A percentile compares a stretch with the other conserved stretches of the same genome.
Evolutionary conservation across 2,113 vertebrate genomes (phyloP).

Genomic region (Leucopsar rothschildi): DNA sequence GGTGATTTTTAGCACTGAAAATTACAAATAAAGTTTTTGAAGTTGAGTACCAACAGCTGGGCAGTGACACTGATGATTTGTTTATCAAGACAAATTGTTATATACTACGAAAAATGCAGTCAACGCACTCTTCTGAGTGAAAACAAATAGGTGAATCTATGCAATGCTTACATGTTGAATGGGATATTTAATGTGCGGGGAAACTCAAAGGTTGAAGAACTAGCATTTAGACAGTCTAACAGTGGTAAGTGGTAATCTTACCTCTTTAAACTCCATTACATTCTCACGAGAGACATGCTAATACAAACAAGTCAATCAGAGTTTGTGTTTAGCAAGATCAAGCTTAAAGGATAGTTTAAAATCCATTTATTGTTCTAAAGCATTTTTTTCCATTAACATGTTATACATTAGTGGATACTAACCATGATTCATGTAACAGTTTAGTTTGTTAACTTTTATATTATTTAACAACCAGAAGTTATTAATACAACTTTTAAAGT

Average conservation of each 20-base stretch:
- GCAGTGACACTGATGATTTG: constrained; percentile 88
- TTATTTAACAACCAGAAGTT: constrained; percentile 91
- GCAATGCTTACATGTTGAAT: constrained; percentile 85
- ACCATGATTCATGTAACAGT: constrained; percentile 88
- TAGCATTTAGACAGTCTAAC: constrained; percentile 86
- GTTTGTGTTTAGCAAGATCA: constrained; percentile 95
- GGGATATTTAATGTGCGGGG: constrained; percentile 84
- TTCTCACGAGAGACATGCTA: constrained; percentile 92
- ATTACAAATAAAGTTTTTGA: constrained; percentile 93
- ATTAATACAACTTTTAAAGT: constrained; percentile 89
- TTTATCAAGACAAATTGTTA: constrained; percentile 83
- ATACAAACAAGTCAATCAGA: constrained; percentile 94
- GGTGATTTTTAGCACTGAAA: constrained; percentile 91
- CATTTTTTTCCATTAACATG: constrained; percentile 87
- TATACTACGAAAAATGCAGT: constrained; percentile 81
- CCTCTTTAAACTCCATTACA: constrained; percentile 97
- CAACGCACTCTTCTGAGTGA: constrained; percentile 85
- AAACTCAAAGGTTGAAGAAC: constrained; percentile 84
- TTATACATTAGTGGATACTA: constrained; percentile 90
- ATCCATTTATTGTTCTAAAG: constrained; percentile 94
- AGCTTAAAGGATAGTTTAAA: constrained; percentile 93
- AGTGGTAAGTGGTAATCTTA: constrained; percentile 92
- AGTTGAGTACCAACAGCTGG: constrained; percentile 87
- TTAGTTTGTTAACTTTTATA: constrained; percentile 90
- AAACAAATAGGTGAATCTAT: constrained; percentile 87